Evolutionary conservation across 64 coral and sea anemone species (phyloP), one percentile per base, ranked within the genome.

Genomic region (Montipora sp.): DNA sequence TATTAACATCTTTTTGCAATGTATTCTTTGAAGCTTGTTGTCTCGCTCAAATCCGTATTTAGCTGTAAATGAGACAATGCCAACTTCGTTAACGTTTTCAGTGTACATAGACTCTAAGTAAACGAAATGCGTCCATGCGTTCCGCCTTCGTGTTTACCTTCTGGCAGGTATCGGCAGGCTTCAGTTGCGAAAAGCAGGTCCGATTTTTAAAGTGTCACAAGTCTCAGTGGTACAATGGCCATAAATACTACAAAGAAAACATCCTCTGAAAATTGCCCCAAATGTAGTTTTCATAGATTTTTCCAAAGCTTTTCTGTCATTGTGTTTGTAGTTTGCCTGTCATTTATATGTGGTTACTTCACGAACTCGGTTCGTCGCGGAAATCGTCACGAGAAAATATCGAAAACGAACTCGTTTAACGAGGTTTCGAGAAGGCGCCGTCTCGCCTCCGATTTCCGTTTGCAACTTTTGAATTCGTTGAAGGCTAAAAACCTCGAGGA

Each of bases 401-500:
- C 79, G 21, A 60, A 81, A 81, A 12, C 48, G 24, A 43, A 47
- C 60, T 51, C 51, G 22, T 7, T 59, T 19, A 8, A 71, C 20
- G 18, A 71, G 14, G 46, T 15, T 36, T 7, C 4, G 65, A 71
- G 65, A 85, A 85, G 13, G 61, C 63, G 63, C 7, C 44, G 43
- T 48, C 47, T 19, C 7, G 15, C 13, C 16, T 27, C 82, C 1
- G 46, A 85, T 36, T 61, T 82, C 71, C 44, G 45, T 68, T 49
- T 44, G 3, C 82, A 85, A 85, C 82, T 85, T 59, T 45, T 85
- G 63, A 49, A 20, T 70, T 85, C 82, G 21, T 72, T 85, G 0
- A 71, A 51, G 36, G 44, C 43, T 8, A 45, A 85, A 85, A 85
- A 85, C 65, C 36, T 85, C 1, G 82, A 85, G 65, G 82, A 85